Evolutionary conservation across 2,113 vertebrate genomes (phyloP).

Genomic region (Scomber scombrus): DNA sequence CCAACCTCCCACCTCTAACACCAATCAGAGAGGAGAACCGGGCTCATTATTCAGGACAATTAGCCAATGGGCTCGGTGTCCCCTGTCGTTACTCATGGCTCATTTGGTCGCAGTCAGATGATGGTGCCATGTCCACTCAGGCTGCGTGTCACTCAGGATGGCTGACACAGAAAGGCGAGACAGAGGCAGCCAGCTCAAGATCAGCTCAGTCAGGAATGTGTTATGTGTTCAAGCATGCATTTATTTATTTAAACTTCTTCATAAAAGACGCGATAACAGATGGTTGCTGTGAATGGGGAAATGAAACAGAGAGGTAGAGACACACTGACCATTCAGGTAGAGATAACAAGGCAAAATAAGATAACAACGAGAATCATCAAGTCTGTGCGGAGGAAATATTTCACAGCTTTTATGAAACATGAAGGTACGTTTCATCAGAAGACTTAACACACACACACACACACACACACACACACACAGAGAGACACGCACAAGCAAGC

Average conservation of each 20-base stretch:
- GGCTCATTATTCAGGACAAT: slow-evolving; percentile 76
- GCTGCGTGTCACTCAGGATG: slow-evolving; percentile 64
- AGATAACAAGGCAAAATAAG: slow-evolving; percentile 8
- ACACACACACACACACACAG: not conserved
- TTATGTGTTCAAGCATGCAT: not conserved
- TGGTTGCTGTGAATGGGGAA: not conserved
- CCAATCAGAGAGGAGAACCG: slow-evolving; percentile 64
- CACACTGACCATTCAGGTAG: not conserved
- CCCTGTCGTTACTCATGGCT: slow-evolving; percentile 69
- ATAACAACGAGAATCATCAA: not conserved
- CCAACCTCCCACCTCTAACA: slow-evolving; percentile 52
- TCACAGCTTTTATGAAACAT: slow-evolving; percentile 24
- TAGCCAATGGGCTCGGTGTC: slow-evolving; percentile 73
- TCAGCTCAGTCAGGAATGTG: slow-evolving; percentile 30
- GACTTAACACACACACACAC: not conserved
- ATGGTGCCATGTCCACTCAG: slow-evolving; percentile 72
- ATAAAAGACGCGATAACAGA: not conserved
- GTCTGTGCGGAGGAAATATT: slow-evolving; percentile 8
- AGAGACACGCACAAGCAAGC: slow-evolving; percentile 14
- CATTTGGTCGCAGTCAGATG: slow-evolving; percentile 75
- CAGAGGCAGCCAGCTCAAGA: slow-evolving; percentile 20
- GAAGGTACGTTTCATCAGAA: not conserved
- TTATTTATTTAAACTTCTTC: slow-evolving; percentile 1
- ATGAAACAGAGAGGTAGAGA: not conserved
- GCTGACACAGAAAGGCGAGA: slow-evolving; percentile 41